Percentiles rank a stretch among this genome's conserved stretches.
Evolutionary conservation across 1,140 invertebrate species (phyloP).

Genomic region (Nylanderia fulva): DNA sequence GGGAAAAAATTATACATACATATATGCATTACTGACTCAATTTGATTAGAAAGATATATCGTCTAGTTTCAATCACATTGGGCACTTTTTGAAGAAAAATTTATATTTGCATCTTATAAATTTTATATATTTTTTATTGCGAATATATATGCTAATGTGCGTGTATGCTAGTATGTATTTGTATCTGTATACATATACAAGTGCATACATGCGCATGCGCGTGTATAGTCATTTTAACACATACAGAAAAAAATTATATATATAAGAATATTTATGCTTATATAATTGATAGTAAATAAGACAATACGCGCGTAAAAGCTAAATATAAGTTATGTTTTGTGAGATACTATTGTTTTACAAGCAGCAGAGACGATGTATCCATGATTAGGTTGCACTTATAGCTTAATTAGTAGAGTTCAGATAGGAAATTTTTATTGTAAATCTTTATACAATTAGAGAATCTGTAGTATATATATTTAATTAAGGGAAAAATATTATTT

Average conservation of each 20-base stretch:
- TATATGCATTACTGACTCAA: slow-evolving; percentile 26
- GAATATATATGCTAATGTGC: slow-evolving; percentile 44
- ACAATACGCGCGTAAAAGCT: slow-evolving; percentile 68
- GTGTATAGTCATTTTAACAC: slow-evolving; percentile 14
- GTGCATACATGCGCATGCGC: slow-evolving; percentile 37
- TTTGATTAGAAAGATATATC: slow-evolving; percentile 31
- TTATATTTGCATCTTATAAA: slow-evolving; percentile 74
- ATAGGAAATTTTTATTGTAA: slow-evolving; percentile 52
- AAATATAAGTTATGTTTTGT: slow-evolving; percentile 47
- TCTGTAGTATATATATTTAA: slow-evolving; percentile 3
- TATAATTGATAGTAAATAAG: slow-evolving; percentile 70
- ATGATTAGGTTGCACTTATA: slow-evolving; percentile 24
- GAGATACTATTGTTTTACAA: slow-evolving; percentile 39
- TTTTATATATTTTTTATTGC: slow-evolving; percentile 83
- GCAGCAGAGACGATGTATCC: slow-evolving; percentile 33
- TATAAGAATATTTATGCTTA: slow-evolving; percentile 67
- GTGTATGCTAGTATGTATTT: slow-evolving; percentile 4
- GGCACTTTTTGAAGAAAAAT: slow-evolving; percentile 44
- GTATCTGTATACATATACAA: slow-evolving; percentile 58
- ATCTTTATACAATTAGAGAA: slow-evolving; percentile 35
- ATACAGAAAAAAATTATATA: not conserved
- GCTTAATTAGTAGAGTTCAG: slow-evolving; percentile 29
- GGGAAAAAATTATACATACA: slow-evolving; percentile 11
- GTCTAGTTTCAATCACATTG: not conserved
- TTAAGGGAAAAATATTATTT: slow-evolving; percentile 10